These are phyloP conservation scores for Ovibos moschatus DNA, from an alignment of 2,113 vertebrate genomes.

Conservation along the genomic window DNA sequence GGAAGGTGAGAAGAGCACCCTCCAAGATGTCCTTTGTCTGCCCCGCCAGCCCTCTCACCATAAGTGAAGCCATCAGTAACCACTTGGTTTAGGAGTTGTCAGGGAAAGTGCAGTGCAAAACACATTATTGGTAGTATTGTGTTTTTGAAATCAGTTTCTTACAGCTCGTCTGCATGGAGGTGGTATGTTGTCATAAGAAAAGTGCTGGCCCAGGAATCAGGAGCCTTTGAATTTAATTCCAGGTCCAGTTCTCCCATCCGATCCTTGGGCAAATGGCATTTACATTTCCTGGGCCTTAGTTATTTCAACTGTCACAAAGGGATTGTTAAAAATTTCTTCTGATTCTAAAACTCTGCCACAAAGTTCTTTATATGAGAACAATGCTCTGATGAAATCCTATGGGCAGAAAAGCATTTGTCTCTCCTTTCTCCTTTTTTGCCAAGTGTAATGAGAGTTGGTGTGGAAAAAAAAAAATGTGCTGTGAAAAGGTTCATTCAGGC, in stretches of 20 bases:
- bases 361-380: constrained; percentile 29
- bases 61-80: background rate
- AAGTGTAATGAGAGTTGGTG: constrained; percentile 55
- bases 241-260: background rate
- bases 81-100: background rate
- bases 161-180: background rate
- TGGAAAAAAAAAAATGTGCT: constrained; percentile 72
- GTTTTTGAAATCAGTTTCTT: background rate
- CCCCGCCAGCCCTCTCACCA: no score
- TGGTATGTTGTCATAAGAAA: background rate
- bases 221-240: background rate
- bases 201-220: background rate
- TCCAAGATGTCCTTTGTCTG: background rate
- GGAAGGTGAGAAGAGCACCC: background rate
- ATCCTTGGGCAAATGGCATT: background rate
- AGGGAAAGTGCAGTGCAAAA: background rate
- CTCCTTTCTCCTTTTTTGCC: constrained; percentile 50
- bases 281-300: background rate
- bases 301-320: background rate
- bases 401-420: constrained; percentile 50
- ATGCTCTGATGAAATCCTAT: background rate
- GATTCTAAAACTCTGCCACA: background rate
- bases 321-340: background rate
- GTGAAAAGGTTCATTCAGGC: constrained; percentile 82
- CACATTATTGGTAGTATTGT: background rate